phyloP scores from a whole-genome alignment of 2,888 invertebrate genomes.

The Dolomedes plantarius region DNA sequence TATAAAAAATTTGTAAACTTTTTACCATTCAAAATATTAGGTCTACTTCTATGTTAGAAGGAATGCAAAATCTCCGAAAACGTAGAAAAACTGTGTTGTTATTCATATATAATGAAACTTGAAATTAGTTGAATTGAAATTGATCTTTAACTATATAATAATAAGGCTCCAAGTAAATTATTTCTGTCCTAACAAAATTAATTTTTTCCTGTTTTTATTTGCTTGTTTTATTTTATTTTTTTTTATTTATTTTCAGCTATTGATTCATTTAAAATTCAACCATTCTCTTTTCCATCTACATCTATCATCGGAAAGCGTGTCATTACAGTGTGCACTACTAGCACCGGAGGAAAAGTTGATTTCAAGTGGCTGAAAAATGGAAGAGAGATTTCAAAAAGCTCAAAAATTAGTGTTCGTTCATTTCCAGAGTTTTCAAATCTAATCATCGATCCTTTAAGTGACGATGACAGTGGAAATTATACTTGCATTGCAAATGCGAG shows the following conservation, averaged over 20 bases:
- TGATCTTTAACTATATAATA: too few relatives aligned
- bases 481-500: constrained; percentile 16
- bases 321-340: constrained; percentile 15
- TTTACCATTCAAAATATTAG: too few relatives aligned
- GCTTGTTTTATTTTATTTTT: too few relatives aligned
- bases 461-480: constrained; percentile 34
- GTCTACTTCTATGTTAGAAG: too few relatives aligned
- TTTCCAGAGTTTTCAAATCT: constrained; percentile 15
- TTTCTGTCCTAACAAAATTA: too few relatives aligned
- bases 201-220: too few relatives aligned
- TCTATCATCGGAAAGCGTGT: constrained; percentile 9
- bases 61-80: too few relatives aligned
- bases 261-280: not conserved
- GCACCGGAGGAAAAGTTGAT: constrained; percentile 14
- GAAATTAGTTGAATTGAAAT: too few relatives aligned
- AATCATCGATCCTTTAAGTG: constrained; percentile 20
- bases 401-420: not conserved
- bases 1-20: too few relatives aligned
- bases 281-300: constrained; percentile 14
- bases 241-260: not conserved
- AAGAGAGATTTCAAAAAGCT: constrained; percentile 23
- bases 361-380: constrained; percentile 32
- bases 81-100: too few relatives aligned
- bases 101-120: too few relatives aligned
- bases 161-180: too few relatives aligned